These are phyloP conservation scores for Cydia pomonella DNA, from an alignment of 1,140 invertebrate species.

Conservation along the genomic window DNA sequence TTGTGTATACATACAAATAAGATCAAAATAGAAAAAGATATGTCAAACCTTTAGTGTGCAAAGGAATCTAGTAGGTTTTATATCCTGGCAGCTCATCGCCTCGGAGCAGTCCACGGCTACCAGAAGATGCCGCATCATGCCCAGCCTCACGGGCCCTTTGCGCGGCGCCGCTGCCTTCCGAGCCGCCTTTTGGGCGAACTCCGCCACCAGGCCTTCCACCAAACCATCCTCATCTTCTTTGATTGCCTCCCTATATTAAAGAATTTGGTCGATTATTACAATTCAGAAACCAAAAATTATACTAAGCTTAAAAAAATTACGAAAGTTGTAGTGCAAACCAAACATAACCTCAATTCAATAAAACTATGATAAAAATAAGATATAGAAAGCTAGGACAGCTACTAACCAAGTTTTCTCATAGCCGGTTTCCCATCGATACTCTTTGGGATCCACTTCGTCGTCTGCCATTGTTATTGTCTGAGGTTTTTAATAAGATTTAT, in stretches of 20 bases:
- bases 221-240: conserved; percentile 97
- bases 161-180: conserved; percentile 88
- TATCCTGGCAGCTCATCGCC: conserved; percentile 95
- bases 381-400: background rate
- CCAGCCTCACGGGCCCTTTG: conserved; percentile 89
- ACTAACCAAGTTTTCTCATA: conserved; percentile 97
- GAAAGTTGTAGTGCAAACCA: background rate
- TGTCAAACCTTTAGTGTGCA: conserved; percentile 91
- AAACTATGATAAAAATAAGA: background rate
- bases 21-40: background rate
- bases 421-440: conserved; percentile 98
- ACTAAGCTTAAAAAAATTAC: background rate
- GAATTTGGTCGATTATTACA: background rate
- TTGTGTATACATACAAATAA: background rate
- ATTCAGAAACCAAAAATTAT: background rate
- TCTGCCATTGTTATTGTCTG: conserved; percentile 82
- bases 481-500: conserved; percentile 16
- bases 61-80: conserved; percentile 95
- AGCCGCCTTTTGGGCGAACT: conserved; percentile 92
- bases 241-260: conserved; percentile 92
- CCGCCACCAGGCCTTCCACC: conserved; percentile 92
- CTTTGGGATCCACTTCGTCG: conserved; percentile 93
- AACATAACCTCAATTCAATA: background rate
- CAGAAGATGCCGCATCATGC: conserved; percentile 98
- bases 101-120: conserved; percentile 96